Base-by-base conservation (phyloP, 2,797 vertebrate genomes). In the Sebastes steindachneri region DNA sequence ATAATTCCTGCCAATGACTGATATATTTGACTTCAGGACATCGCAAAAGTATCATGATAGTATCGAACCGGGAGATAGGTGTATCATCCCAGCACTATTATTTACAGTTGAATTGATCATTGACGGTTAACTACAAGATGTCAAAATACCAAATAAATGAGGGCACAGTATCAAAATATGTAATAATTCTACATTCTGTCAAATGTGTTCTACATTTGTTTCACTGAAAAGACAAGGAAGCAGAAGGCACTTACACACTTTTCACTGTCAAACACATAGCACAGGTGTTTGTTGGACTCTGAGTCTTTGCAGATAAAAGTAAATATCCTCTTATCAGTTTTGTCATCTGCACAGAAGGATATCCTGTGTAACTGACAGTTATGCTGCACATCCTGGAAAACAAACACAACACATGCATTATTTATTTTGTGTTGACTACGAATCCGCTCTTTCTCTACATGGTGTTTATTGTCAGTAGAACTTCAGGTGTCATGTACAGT, bases 221-320 rank as follows among this genome's bases (percentile, higher is more conserved):
- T 53, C 31, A 37, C 9, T 21, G 26, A 41, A 9, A 58, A 57
- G 53, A 48, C 4, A 15, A 12, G 23, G 9, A 65, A 37, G 33
- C 19, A 37, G 11, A n/a, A 10, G 57, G 86, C 92, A 96, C 98
- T 96, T 99, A 99, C 98, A 97, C 98, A 99, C 96, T 99, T 99
- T 82, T 99, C 98, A 80, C 98, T 99, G 96, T 99, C 98, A 94
- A 99, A 99, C 78, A 99, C 98, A 19, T 97, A 99, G 95, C 98
- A 99, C 85, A 99, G 97, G 82, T 99, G 98, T 91, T 99, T 99
- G 92, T 99, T 99, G 70, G 98, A 98, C 82, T 99, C 98, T 0
- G 98, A 98, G 93, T 99, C 98, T 95, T 99, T 99, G 96, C 98
- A 99, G 95, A 99, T 99, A 88, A 99, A 99, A 31, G 98, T 99